Conservation (phyloP, 2,888 invertebrate genomes). For the Drosophila crucigera region DNA sequence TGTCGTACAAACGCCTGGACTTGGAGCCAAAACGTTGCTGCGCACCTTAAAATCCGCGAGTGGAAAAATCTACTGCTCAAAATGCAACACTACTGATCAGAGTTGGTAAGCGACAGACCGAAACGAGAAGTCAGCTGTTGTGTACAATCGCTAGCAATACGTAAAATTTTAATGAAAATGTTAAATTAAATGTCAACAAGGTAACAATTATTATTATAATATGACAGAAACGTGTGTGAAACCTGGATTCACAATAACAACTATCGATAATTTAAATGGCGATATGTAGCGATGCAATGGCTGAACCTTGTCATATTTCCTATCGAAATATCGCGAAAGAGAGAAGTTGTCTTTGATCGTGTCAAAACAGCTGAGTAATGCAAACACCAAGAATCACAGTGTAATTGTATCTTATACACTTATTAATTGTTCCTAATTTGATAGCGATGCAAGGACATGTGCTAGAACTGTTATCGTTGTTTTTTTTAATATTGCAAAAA, state of each 20-base stretch:
- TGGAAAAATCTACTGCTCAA: constrained; percentile 63
- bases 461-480: background rate
- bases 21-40: constrained; percentile 52
- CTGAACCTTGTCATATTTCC: background rate
- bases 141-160: background rate
- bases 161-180: background rate
- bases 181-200: background rate
- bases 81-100: constrained; percentile 54
- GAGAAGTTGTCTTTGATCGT: constrained; percentile 11
- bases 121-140: constrained; percentile 39
- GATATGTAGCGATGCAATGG: constrained; percentile 7
- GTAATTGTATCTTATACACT: background rate
- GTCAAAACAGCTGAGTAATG: constrained; percentile 36
- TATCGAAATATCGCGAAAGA: constrained; percentile 28
- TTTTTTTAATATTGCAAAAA: background rate
- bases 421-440: background rate
- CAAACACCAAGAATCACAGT: background rate
- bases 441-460: background rate
- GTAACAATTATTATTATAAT: background rate
- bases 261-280: constrained; percentile 23
- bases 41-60: constrained; percentile 55
- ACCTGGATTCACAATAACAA: background rate
- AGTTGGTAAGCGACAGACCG: constrained; percentile 29
- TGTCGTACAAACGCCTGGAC: constrained; percentile 47
- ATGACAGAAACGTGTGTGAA: background rate